Base-by-base conservation (phyloP, 2,113 vertebrate genomes). In the Pao palembangensis region DNA sequence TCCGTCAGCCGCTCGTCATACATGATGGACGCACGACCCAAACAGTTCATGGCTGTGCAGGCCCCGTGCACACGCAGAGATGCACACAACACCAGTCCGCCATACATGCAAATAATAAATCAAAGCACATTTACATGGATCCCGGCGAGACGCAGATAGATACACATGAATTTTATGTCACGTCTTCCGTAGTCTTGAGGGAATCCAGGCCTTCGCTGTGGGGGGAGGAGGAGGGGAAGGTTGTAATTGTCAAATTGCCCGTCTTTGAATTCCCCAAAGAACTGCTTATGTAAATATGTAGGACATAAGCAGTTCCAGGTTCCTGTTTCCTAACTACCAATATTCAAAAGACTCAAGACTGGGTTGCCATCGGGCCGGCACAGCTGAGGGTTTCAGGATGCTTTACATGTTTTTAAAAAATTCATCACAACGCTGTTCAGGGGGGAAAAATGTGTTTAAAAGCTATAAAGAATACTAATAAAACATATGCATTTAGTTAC, bases 281-380 rank as follows among this genome's bases (percentile, higher is more conserved):
- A 76, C 79, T 78, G 76, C 76, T 55, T 72, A 83, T 89, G 80
- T 87, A 88, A 87, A 88, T 84, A 82, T 56, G 64, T 59, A 55
- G 52, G 67, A 74, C 54, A 74, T 38, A 51, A 71, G 68, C 67
- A 59, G 55, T 63, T 53, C 44, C 16, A 53, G 2, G 60, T 59
- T 70, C 74, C 63, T 59, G 59, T 55, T 56, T 53, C 11, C 16
- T 5, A 7, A 46, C 47, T 53, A 25, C 13, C 34, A 49, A 18
- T 15, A 57, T 43, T 72, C 19, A 69, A 75, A 69, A 64, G n/a
- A n/a, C 51, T 38, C 42, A 19, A 31, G 6, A 61, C 14, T 38
- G 1, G 11, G 34, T 12, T 38, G 34, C 34, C 11, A 4, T 12
- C 34, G 11, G 34, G 34, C 34, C 34, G 34, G 34, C 2, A 38